Conservation (phyloP, 2,888 invertebrate species). For the Aproaerema taeniolella region DNA sequence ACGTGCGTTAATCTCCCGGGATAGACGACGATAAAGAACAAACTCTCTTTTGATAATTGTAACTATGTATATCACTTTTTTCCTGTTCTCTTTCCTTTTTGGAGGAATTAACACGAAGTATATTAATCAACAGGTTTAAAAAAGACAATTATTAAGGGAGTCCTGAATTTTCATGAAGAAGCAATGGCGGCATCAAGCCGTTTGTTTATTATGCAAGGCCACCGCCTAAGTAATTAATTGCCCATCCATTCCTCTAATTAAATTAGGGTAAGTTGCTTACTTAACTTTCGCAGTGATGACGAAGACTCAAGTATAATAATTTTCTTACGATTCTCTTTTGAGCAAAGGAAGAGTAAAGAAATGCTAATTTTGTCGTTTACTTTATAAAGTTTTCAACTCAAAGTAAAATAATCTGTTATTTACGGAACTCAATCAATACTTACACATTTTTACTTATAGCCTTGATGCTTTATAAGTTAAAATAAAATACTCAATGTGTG, state of each 20-base stretch:
- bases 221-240: conserved; percentile 43
- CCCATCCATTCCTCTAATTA: conserved; percentile 44
- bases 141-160: conserved; percentile 5
- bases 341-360: background rate
- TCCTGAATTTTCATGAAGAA: conserved; percentile 8
- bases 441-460: too few relatives aligned
- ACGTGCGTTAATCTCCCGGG: conserved; percentile 55
- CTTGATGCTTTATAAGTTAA: too few relatives aligned
- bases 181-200: conserved; percentile 18
- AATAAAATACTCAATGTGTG: too few relatives aligned
- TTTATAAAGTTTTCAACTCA: too few relatives aligned
- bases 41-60: conserved; percentile 36
- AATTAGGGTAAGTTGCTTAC: conserved; percentile 25
- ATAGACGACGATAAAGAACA: conserved; percentile 33
- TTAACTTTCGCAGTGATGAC: conserved; percentile 11
- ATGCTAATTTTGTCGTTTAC: too few relatives aligned
- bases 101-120: too few relatives aligned
- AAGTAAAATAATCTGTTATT: too few relatives aligned
- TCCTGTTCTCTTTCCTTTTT: background rate
- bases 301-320: conserved; percentile 17
- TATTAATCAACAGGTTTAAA: background rate
- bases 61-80: conserved; percentile 29
- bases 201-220: conserved; percentile 35
- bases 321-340: conserved; percentile 8
- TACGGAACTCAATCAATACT: too few relatives aligned